Evolutionary conservation across 2,797 vertebrate genomes (phyloP), one percentile per base, ranked within the genome.

Genomic region (Antennarius maculatus): DNA sequence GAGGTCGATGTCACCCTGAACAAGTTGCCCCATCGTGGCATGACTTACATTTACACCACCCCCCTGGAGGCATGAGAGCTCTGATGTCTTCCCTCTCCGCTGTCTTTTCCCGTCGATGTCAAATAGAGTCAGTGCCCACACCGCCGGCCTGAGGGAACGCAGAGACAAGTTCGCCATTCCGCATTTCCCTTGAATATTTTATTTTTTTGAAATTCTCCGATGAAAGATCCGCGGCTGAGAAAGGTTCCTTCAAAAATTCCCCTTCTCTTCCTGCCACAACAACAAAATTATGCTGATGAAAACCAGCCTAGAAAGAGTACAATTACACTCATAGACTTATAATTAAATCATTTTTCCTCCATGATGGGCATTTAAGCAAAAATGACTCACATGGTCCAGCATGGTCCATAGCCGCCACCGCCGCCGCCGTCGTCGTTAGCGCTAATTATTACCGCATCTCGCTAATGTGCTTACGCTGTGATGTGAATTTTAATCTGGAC

Each of bases 61-160:
- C 71, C 83, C 89, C 86, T 48, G 76, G 78, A 86, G 90, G 89
- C 89, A 86, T 11, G 9, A 18, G 74, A 64, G 69, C 80, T 87
- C 77, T 87, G 87, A 87, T 83, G 81, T 85, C 82, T 87, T 23
- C 85, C 76, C 71, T 79, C 81, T 69, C 86, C 77, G 76, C 80
- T 76, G 85, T 80, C 83, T 83, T 72, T 62, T 83, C 81, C 76
- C 85, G 85, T 84, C 53, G 67, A 80, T 91, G 91, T 92, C 90
- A 90, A 88, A 91, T 85, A 86, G 88, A 89, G 88, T 91, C 87
- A 84, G 88, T 82, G 91, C 79, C 88, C 88, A 86, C 86, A 86
- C 82, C 85, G 68, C 79, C 61, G 81, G 87, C 90, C 89, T 84
- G 77, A 80, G 88, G 90, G 91, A 86, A 83, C 51, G n/a, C 18